A percentile compares a stretch with the other conserved stretches of the same genome.
These are phyloP conservation scores for Scotopteryx bipunctaria DNA, from an alignment of 2,888 invertebrate genomes.

Conservation along the genomic window DNA sequence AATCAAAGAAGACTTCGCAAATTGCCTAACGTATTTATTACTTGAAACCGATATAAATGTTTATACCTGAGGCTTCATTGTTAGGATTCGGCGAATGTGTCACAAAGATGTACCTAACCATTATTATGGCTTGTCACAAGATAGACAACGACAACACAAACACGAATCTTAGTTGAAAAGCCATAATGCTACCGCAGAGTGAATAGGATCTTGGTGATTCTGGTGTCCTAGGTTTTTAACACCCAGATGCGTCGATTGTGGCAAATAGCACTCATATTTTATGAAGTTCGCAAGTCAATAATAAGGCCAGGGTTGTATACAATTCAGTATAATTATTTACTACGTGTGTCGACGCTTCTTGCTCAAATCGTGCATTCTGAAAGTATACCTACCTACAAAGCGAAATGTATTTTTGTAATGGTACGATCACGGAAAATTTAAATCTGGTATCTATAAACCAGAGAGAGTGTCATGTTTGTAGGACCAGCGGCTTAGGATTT, in stretches of 20 bases:
- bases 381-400: slow-evolving; percentile 11
- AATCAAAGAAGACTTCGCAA: no score
- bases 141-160: no score
- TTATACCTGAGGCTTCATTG: no score
- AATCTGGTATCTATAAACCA: slow-evolving; percentile 1
- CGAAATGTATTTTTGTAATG: slow-evolving; percentile 21
- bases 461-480: no score
- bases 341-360: slow-evolving; percentile 18
- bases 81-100: no score
- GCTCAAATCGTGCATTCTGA: slow-evolving; percentile 22
- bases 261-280: slow-evolving; percentile 5
- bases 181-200: no score
- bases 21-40: no score
- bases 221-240: not conserved
- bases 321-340: slow-evolving; percentile 8
- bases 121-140: no score
- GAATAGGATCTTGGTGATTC: not conserved
- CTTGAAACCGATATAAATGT: not conserved
- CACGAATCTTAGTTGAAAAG: no score
- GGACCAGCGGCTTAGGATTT: no score
- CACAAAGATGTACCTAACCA: no score
- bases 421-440: slow-evolving; percentile 15
- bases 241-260: not conserved
- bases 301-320: slow-evolving; percentile 17
- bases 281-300: slow-evolving; percentile 8